phyloP scores from a whole-genome alignment of 2,113 vertebrate genomes.

The Arenaria interpres region DNA sequence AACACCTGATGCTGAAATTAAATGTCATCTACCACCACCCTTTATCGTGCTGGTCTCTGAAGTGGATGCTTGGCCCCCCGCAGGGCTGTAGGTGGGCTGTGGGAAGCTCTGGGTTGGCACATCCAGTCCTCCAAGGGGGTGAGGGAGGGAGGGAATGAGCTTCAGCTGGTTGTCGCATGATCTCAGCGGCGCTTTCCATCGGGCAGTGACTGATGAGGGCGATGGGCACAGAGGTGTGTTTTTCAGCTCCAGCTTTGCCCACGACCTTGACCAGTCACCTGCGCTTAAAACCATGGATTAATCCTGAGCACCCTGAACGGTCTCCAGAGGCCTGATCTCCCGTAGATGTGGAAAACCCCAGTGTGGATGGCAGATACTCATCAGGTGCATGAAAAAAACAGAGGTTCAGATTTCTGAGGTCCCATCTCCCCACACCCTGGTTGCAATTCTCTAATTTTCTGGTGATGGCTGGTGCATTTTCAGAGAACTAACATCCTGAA shows the following conservation, averaged over 20 bases:
- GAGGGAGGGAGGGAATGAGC: neutral
- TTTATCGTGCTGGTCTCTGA: neutral
- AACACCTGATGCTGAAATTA: neutral
- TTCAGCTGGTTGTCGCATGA: neutral
- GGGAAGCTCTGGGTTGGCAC: neutral
- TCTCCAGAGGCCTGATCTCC: neutral
- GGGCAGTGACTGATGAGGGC: neutral
- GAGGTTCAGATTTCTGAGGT: neutral
- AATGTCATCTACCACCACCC: neutral
- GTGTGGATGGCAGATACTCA: too few species aligned
- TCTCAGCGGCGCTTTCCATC: neutral
- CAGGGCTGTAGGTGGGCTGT: neutral
- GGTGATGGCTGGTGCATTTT: neutral
- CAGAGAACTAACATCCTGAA: neutral
- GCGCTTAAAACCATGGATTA: fast-evolving
- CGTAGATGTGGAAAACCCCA: fast-evolving
- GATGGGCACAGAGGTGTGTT: neutral
- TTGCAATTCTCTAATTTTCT: neutral
- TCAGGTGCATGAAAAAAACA: neutral
- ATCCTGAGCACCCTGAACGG: fast-evolving
- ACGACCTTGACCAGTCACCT: neutral
- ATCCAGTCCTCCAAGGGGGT: neutral
- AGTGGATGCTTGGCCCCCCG: neutral
- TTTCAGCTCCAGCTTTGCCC: neutral
- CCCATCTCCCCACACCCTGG: neutral